These are phyloP conservation scores for Arrhopalites spinosus DNA, from an alignment of 2,888 invertebrate species.

Conservation along the genomic window DNA sequence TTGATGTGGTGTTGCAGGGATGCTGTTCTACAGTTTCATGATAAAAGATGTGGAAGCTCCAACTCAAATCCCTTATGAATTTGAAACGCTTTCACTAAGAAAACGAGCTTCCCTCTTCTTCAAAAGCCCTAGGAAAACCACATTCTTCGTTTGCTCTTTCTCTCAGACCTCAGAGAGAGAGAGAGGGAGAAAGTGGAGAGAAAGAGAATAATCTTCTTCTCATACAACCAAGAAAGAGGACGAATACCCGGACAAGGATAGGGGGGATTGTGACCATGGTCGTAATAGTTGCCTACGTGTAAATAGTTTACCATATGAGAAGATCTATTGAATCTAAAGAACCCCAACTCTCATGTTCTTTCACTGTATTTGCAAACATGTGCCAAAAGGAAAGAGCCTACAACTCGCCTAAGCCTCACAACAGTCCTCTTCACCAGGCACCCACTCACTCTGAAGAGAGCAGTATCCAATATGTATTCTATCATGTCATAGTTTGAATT, in stretches of 20 bases:
- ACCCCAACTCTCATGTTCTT: not conserved
- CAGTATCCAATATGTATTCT: no score
- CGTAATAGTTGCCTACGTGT: conserved; percentile 8
- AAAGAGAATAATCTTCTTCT: not conserved
- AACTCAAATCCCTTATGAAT: conserved; percentile 32
- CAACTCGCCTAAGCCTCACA: no score
- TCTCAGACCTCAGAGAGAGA: not conserved
- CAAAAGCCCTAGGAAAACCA: not conserved
- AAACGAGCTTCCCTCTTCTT: not conserved
- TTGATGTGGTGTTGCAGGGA: conserved; percentile 27
- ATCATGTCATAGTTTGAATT: no score
- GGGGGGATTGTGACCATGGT: not conserved
- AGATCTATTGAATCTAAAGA: conserved; percentile 21
- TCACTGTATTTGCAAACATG: conserved; percentile 22
- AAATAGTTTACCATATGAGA: conserved; percentile 24
- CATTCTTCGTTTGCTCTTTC: conserved; percentile 22
- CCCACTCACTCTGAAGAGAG: not conserved
- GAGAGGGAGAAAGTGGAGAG: not conserved
- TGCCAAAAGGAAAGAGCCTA: no score
- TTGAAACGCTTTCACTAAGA: conserved; percentile 4
- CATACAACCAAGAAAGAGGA: not conserved
- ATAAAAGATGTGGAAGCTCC: not conserved
- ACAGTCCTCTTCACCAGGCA: not conserved
- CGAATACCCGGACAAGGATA: not conserved
- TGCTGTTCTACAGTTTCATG: conserved; percentile 17